phyloP scores from a whole-genome alignment of 2,113 vertebrate species.

The Corydoras maculifer region DNA sequence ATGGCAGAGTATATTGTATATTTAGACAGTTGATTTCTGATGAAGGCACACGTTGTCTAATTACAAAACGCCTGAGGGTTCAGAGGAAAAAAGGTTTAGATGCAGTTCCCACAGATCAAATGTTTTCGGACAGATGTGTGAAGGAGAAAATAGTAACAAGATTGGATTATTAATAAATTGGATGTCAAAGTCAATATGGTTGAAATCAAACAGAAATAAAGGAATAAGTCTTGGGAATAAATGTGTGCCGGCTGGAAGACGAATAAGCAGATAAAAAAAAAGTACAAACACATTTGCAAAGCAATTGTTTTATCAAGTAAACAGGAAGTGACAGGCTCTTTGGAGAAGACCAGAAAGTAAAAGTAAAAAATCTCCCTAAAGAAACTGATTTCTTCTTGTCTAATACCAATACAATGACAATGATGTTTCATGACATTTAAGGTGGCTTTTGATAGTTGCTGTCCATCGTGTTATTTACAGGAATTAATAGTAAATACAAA shows the following conservation, averaged over 20 bases:
- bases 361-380: background rate
- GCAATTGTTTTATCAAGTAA: background rate
- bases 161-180: slow-evolving; percentile 40
- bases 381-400: no score
- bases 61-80: background rate
- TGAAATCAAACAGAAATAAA: slow-evolving; percentile 36
- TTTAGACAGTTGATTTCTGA: no score
- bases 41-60: background rate
- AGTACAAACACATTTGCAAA: slow-evolving; percentile 10
- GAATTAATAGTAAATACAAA: no score
- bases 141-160: slow-evolving; percentile 14
- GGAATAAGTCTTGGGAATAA: slow-evolving; percentile 26
- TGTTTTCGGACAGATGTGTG: slow-evolving; percentile 17
- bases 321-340: background rate
- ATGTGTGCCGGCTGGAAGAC: slow-evolving; percentile 24
- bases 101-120: slow-evolving; percentile 12
- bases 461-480: no score
- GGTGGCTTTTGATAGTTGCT: no score
- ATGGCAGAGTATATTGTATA: no score
- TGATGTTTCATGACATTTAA: no score
- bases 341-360: background rate
- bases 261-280: slow-evolving; percentile 31
- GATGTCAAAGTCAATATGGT: slow-evolving; percentile 45
- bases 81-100: background rate
- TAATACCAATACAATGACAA: no score